Conservation (phyloP, 2,888 invertebrate genomes). For the Baccha elongata region DNA sequence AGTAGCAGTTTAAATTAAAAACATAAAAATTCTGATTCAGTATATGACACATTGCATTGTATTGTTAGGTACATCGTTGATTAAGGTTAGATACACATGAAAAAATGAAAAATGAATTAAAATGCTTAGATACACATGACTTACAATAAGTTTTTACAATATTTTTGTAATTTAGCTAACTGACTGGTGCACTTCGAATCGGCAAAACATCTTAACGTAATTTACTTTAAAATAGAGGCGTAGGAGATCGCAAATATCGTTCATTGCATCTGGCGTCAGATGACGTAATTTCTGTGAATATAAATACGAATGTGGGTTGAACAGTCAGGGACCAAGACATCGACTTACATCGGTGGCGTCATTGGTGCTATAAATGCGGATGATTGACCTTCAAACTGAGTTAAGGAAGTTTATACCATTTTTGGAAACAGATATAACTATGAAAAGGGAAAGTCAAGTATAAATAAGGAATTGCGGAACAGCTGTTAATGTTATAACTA, state of each 20-base stretch:
- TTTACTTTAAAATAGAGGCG: conserved; percentile 14
- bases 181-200: conserved; percentile 2
- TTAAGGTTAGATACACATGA: conserved; percentile 26
- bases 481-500: no score
- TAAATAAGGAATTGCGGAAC: neutral
- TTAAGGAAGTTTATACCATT: conserved; percentile 52
- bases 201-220: conserved; percentile 10
- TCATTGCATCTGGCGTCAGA: conserved; percentile 59
- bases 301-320: conserved; percentile 42
- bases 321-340: conserved; percentile 32
- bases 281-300: conserved; percentile 60
- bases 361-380: conserved; percentile 10
- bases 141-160: no score
- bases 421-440: conserved; percentile 26
- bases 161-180: no score
- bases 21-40: neutral
- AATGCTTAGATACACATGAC: neutral
- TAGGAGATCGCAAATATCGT: conserved; percentile 42
- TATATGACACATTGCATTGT: conserved; percentile 22
- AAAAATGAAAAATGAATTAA: neutral
- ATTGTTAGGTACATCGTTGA: no score
- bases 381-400: conserved; percentile 56
- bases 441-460: conserved; percentile 25
- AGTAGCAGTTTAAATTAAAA: conserved; percentile 21
- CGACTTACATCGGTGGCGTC: conserved; percentile 39